Base-by-base conservation (phyloP, 2,113 vertebrate species). In the Corythornis vintsioides region DNA sequence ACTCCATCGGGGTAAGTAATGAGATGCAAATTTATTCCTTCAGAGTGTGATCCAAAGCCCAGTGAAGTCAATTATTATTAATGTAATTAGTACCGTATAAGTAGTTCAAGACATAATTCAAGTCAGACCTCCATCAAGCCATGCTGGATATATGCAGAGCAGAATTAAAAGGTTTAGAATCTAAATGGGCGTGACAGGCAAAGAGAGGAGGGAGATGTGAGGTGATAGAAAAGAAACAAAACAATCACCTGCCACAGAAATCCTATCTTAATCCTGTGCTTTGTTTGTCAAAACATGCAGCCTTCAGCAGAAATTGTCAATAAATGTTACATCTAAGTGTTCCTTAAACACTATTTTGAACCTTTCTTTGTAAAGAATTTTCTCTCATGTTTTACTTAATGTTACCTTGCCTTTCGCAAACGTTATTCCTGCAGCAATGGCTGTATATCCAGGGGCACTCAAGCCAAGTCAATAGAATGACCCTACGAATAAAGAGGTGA, bases 41-140 rank as follows among this genome's bases (percentile, higher is more conserved):
- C 79, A 53, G 94, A 91, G 85, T 72, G 57, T 93, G 87, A 86
- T 86, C 87, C 91, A 91, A 93, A 93, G 82, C 88, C 87, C 91
- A 89, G 64, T 78, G 89, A 92, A 93, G 91, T 94, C 88, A 92
- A 93, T 96, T 96, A 93, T 72, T 94, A 95, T 93, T 94, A 92
- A 95, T 88, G 87, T 69, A 96, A 95, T 96, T 94, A 96, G 87
- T 91, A 91, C 72, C 14, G 22, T 92, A 72, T 83, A 90, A 94
- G 85, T 85, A 86, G 64, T 81, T 92, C 69, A 80, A 88, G 91
- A 81, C 65, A 33, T 91, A 88, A 92, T 92, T 91, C 72, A 77
- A 92, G 65, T 91, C 92, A 88, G 85, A 64, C 63, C 78, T 89
- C 65, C 70, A 69, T 81, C 40, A 65, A 74, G 40, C 40, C 86